These are phyloP conservation scores for Chelon labrosus DNA, from an alignment of 2,797 vertebrate species.

Conservation along the genomic window DNA sequence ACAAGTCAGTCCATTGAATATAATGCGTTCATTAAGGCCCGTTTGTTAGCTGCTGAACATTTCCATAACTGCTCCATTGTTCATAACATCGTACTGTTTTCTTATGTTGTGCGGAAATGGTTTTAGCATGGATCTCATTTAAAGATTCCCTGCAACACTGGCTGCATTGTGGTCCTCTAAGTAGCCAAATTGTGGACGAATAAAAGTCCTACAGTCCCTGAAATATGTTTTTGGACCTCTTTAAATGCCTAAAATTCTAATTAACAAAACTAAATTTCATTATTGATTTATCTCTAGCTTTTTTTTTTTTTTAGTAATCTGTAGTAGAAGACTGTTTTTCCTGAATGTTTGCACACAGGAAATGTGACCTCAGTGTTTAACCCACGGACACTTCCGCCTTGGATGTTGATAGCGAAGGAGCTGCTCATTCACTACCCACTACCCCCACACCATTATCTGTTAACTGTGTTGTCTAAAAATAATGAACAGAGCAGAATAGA, in stretches of 20 bases:
- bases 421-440: no score
- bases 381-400: no score
- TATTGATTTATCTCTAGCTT: no score
- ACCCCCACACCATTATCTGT: no score
- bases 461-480: no score
- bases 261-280: neutral
- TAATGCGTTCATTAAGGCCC: constrained; percentile 13
- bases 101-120: constrained; percentile 31
- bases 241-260: neutral
- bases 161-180: constrained; percentile 19
- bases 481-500: no score
- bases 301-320: no score
- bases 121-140: constrained; percentile 57
- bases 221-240: neutral
- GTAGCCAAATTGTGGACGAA: constrained; percentile 11
- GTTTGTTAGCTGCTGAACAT: constrained; percentile 40
- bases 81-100: constrained; percentile 39
- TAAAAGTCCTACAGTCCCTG: constrained; percentile 6
- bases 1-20: constrained; percentile 43
- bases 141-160: constrained; percentile 34
- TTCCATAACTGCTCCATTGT: constrained; percentile 39
- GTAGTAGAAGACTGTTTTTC: no score
- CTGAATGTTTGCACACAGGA: no score
- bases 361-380: no score
- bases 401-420: no score